Conservation (phyloP, 2,888 invertebrate genomes). For the Mythimna albipuncta region DNA sequence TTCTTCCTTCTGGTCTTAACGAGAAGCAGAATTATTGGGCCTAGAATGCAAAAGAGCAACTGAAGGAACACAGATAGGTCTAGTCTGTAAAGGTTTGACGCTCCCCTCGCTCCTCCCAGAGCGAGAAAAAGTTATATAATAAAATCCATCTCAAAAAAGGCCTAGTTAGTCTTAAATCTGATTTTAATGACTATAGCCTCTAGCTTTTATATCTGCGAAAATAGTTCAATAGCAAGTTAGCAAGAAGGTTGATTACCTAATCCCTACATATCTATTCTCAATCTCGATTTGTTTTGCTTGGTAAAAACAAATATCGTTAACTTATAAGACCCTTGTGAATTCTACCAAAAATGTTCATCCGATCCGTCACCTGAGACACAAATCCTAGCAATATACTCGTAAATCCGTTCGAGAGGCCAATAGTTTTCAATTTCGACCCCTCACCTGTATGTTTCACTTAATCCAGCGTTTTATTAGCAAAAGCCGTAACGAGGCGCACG, state of each 20-base stretch:
- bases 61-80: not conserved
- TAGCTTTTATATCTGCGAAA: not conserved
- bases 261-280: too few relatives aligned
- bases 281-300: too few relatives aligned
- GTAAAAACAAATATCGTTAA: not conserved
- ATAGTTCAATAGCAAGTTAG: not conserved
- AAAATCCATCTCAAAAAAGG: not conserved
- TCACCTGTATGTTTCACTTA: constrained; percentile 86
- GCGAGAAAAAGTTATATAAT: too few relatives aligned
- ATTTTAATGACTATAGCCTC: not conserved
- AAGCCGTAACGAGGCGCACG: constrained; percentile 86
- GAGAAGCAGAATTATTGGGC: too few relatives aligned
- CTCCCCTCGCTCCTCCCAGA: too few relatives aligned
- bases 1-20: too few relatives aligned
- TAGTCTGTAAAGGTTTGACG: too few relatives aligned
- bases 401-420: constrained; percentile 84
- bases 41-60: too few relatives aligned
- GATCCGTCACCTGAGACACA: constrained; percentile 71
- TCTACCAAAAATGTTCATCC: constrained; percentile 69
- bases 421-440: constrained; percentile 88
- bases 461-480: constrained; percentile 89
- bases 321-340: constrained; percentile 13
- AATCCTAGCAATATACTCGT: constrained; percentile 78
- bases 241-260: not conserved
- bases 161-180: not conserved